Percentiles rank a stretch among this genome's conserved stretches.
Evolutionary conservation across 1,140 invertebrate genomes (phyloP).

Genomic region (Theocolax elegans): DNA sequence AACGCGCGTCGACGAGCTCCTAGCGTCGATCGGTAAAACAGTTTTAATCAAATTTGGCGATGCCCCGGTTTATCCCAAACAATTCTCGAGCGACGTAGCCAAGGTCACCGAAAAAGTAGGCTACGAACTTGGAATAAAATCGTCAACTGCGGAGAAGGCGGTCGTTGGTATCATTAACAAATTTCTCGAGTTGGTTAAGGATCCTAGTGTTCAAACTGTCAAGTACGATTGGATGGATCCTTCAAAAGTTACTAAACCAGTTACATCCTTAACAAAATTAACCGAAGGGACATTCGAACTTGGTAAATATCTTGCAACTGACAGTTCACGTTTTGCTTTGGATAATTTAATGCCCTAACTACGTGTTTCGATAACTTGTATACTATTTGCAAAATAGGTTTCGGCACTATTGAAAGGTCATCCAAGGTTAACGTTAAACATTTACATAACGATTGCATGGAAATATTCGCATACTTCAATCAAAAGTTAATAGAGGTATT

Average conservation of each 20-base stretch:
- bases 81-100: constrained; percentile 77
- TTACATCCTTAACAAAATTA: constrained; percentile 69
- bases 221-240: constrained; percentile 76
- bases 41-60: constrained; percentile 75
- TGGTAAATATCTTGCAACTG: constrained; percentile 12
- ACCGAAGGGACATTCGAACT: constrained; percentile 62
- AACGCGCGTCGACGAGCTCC: constrained; percentile 77
- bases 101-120: constrained; percentile 55
- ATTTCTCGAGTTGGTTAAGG: constrained; percentile 72
- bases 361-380: too few species aligned
- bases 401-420: constrained; percentile 71
- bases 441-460: constrained; percentile 78
- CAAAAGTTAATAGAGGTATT: constrained; percentile 76
- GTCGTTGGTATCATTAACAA: constrained; percentile 78
- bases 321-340: constrained; percentile 1
- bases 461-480: constrained; percentile 80
- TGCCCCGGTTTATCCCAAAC: constrained; percentile 72
- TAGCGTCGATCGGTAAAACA: constrained; percentile 74
- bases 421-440: constrained; percentile 70
- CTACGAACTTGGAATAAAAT: constrained; percentile 70
- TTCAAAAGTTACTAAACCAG: constrained; percentile 70
- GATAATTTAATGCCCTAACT: constrained; percentile 26
- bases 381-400: constrained; percentile 61
- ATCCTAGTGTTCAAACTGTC: constrained; percentile 68
- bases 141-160: constrained; percentile 72